Percentiles rank a stretch among this genome's conserved stretches.
Evolutionary conservation across 2,797 vertebrate species (phyloP).

Genomic region (Novumbra hubbsi): DNA sequence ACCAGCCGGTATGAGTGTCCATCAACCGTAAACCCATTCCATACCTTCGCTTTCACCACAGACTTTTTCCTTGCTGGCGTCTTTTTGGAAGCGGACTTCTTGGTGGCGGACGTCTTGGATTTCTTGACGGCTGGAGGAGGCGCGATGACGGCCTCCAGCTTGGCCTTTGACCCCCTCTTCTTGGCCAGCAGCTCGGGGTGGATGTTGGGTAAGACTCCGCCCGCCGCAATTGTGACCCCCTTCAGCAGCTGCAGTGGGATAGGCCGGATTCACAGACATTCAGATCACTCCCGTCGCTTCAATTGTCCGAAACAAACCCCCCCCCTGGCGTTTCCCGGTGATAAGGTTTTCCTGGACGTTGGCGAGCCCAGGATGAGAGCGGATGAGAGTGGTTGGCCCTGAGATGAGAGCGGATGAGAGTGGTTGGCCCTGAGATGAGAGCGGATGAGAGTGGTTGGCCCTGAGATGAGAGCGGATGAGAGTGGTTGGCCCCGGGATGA

Average conservation of each 20-base stretch:
- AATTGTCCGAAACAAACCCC: no score
- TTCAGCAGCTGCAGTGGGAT: slow-evolving; percentile 82
- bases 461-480: slow-evolving; percentile 16
- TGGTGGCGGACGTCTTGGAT: slow-evolving; percentile 79
- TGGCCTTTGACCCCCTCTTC: slow-evolving; percentile 92
- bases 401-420: slow-evolving; percentile 19
- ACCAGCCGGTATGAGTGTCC: background rate
- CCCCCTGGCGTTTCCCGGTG: no score
- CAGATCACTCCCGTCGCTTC: no score
- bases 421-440: background rate
- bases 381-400: no score
- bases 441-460: no score
- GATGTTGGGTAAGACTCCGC: slow-evolving; percentile 96
- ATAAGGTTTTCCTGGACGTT: no score
- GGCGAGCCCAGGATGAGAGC: background rate
- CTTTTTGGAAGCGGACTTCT: slow-evolving; percentile 87
- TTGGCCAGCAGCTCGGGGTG: slow-evolving; percentile 95
- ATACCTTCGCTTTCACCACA: slow-evolving; percentile 86
- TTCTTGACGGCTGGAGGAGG: slow-evolving; percentile 87
- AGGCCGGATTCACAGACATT: background rate
- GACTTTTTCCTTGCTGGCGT: slow-evolving; percentile 78
- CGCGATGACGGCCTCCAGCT: slow-evolving; percentile 90
- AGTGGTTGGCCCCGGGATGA: no score
- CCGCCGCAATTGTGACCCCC: slow-evolving; percentile 96
- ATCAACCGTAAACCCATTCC: background rate